Percentiles rank a stretch among this genome's conserved stretches.
Conservation (phyloP, 2,797 vertebrate genomes). For the Alca torda region DNA sequence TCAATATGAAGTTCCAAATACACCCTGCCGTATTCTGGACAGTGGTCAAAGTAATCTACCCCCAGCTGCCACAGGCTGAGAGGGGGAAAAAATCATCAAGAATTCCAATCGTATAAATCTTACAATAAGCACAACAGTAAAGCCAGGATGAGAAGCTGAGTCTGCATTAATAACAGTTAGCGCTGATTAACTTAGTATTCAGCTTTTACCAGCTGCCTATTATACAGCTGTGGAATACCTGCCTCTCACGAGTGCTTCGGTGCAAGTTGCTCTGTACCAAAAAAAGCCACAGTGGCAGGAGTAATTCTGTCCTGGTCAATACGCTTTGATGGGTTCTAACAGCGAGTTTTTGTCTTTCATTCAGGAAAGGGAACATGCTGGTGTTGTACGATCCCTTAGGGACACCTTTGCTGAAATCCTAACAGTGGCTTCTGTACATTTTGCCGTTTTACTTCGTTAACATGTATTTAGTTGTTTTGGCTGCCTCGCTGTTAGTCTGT, state of each 20-base stretch:
- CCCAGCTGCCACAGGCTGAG: constrained; percentile 95
- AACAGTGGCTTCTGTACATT: neutral
- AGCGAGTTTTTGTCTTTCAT: neutral
- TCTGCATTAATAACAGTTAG: neutral
- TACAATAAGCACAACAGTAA: neutral
- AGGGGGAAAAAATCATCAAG: neutral
- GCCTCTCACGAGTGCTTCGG: neutral
- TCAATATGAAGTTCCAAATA: constrained; percentile 95
- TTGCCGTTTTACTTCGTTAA: neutral
- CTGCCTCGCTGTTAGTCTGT: neutral
- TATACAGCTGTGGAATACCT: neutral
- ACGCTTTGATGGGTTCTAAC: neutral
- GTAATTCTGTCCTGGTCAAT: neutral
- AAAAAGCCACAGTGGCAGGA: neutral
- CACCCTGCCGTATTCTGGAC: constrained; percentile 87
- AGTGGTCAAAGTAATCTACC: constrained; percentile 95
- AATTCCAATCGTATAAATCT: neutral
- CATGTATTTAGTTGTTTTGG: neutral
- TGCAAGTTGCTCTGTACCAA: neutral
- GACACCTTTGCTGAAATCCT: neutral
- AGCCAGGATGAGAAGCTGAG: neutral
- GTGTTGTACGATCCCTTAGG: neutral
- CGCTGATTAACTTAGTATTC: neutral
- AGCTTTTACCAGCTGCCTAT: neutral
- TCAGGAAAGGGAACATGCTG: neutral